These are phyloP conservation scores for Peromyscus nudipes DNA, from an alignment of 2,797 vertebrate genomes.

Conservation along the genomic window DNA sequence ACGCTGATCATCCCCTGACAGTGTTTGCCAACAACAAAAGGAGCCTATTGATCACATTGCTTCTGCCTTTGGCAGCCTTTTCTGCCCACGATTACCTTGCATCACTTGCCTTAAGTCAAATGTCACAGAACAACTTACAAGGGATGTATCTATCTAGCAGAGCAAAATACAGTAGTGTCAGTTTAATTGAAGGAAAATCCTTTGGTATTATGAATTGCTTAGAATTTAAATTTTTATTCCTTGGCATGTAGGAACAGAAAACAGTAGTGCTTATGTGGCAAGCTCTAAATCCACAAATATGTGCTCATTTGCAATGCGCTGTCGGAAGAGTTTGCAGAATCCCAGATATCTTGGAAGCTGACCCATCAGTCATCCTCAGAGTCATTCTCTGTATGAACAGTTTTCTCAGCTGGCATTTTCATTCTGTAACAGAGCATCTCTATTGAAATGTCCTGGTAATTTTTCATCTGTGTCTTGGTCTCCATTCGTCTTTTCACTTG, in stretches of 20 bases:
- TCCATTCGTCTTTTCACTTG: slow-evolving; percentile 75
- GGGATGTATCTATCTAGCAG: slow-evolving; percentile 80
- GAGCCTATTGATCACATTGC: slow-evolving; percentile 88
- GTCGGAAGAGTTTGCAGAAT: slow-evolving; percentile 82
- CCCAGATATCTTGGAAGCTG: slow-evolving; percentile 83
- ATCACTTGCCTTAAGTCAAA: slow-evolving; percentile 85
- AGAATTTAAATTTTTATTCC: slow-evolving; percentile 74
- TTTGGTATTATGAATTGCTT: slow-evolving; percentile 79
- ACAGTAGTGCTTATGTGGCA: slow-evolving; percentile 75
- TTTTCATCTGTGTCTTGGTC: slow-evolving; percentile 75
- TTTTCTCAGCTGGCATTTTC: slow-evolving; percentile 81
- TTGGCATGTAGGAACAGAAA: slow-evolving; percentile 77
- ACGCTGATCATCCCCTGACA: slow-evolving; percentile 87
- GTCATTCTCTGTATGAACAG: slow-evolving; percentile 76
- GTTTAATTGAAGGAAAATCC: slow-evolving; percentile 82
- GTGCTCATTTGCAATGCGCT: slow-evolving; percentile 77
- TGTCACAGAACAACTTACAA: slow-evolving; percentile 81
- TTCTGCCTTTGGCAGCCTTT: slow-evolving; percentile 83
- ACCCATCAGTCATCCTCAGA: slow-evolving; percentile 82
- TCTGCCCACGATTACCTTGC: slow-evolving; percentile 84
- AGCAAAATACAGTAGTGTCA: slow-evolving; percentile 75
- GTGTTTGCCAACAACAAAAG: slow-evolving; percentile 88
- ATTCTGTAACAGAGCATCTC: slow-evolving; percentile 66
- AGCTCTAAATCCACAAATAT: slow-evolving; percentile 72
- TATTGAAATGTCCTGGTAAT: slow-evolving; percentile 79